Conservation (phyloP, 2,797 vertebrate genomes). For the Pygocentrus nattereri region DNA sequence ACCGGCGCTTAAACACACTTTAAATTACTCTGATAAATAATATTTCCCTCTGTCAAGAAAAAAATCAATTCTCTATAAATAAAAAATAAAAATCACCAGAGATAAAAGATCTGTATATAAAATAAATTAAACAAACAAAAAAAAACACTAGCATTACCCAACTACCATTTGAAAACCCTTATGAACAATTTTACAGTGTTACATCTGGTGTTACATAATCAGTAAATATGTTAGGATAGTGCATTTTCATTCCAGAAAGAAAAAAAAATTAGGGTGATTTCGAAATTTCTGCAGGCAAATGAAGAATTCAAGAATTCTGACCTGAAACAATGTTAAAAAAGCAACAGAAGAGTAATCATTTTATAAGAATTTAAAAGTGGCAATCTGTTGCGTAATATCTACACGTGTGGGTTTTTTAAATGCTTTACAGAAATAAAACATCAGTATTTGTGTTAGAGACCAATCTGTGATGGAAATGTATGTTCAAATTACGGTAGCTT, state of each 20-base stretch:
- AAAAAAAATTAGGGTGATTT: constrained; percentile 50
- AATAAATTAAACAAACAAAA: constrained; percentile 79
- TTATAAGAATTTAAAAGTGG: constrained; percentile 8
- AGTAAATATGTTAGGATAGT: constrained; percentile 68
- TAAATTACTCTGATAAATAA: constrained; percentile 69
- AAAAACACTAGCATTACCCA: too few relatives aligned
- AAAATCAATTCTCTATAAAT: constrained; percentile 71
- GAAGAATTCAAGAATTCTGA: constrained; percentile 42
- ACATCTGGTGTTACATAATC: constrained; percentile 68
- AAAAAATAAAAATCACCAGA: constrained; percentile 58
- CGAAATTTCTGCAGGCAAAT: constrained; percentile 65
- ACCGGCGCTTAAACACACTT: constrained; percentile 37
- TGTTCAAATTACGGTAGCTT: neutral
- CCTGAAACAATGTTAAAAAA: constrained; percentile 10
- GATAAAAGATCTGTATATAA: constrained; percentile 80
- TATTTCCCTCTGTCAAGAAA: constrained; percentile 56
- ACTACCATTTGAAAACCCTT: constrained; percentile 58
- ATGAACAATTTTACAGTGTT: constrained; percentile 81
- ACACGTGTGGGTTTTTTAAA: constrained; percentile 39
- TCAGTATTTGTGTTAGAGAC: neutral
- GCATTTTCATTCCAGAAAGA: constrained; percentile 69
- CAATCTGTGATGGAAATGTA: neutral
- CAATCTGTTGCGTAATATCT: constrained; percentile 25
- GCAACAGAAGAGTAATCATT: constrained; percentile 32
- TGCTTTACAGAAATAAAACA: constrained; percentile 13